Conservation (phyloP, 2,797 vertebrate genomes). For the Octomys mimax region DNA sequence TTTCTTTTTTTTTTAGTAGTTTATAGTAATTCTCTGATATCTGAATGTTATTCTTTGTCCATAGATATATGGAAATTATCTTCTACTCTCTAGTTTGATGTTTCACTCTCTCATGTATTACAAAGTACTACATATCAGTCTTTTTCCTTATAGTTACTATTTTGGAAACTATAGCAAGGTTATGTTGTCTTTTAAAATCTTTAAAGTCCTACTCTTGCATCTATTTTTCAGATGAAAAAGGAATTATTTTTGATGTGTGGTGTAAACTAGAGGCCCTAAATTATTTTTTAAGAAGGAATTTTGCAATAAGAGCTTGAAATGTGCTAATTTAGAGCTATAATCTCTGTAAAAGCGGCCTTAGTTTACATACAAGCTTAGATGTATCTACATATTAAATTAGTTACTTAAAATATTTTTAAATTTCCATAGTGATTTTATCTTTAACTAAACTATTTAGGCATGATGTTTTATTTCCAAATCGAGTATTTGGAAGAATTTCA, state of each 20-base stretch:
- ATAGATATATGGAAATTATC: neutral
- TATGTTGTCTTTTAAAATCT: neutral
- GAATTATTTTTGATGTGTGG: neutral
- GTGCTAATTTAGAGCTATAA: neutral
- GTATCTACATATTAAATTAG: neutral
- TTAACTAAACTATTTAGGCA: neutral
- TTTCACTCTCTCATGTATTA: neutral
- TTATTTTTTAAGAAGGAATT: neutral
- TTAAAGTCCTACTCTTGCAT: neutral
- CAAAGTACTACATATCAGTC: neutral
- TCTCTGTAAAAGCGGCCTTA: neutral
- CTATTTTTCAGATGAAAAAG: neutral
- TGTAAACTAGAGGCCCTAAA: neutral
- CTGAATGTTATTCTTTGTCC: neutral
- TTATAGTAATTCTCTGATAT: neutral
- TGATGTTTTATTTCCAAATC: neutral
- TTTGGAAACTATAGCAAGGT: neutral
- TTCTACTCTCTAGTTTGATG: neutral
- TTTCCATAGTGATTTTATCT: neutral
- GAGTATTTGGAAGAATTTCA: neutral
- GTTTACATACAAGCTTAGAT: neutral
- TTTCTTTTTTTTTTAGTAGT: neutral
- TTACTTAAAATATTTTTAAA: neutral
- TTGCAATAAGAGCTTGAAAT: slow-evolving; percentile 3
- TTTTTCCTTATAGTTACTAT: neutral